Conservation (phyloP, 2,113 vertebrate genomes). For the Nannobrachium achirus region DNA sequence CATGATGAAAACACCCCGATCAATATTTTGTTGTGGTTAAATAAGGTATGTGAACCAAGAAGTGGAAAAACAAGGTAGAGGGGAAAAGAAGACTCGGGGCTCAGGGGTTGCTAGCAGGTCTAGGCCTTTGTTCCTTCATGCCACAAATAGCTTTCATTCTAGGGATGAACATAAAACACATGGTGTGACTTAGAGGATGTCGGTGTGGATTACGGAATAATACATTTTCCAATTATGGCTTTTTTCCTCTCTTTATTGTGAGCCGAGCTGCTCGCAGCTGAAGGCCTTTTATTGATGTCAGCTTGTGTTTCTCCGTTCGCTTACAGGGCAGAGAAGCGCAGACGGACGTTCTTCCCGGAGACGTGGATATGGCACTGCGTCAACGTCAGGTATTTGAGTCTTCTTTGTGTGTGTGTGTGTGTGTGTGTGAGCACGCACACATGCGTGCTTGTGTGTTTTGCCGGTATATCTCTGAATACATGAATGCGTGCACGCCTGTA, state of each 20-base stretch:
- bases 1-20: neutral
- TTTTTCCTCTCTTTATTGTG: constrained; percentile 54
- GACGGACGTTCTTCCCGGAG: constrained; percentile 92
- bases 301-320: constrained; percentile 57
- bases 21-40: constrained; percentile 16
- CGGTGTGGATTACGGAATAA: constrained; percentile 48
- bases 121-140: constrained; percentile 34
- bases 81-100: constrained; percentile 32
- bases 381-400: constrained; percentile 86
- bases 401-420: constrained; percentile 24
- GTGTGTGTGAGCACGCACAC: neutral
- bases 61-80: constrained; percentile 13
- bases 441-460: neutral
- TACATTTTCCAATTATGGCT: constrained; percentile 56
- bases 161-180: constrained; percentile 58
- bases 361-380: constrained; percentile 93
- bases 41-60: constrained; percentile 23
- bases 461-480: constrained; percentile 11
- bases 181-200: constrained; percentile 51
- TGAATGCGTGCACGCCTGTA: neutral
- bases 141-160: constrained; percentile 26
- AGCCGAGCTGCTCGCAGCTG: constrained; percentile 38
- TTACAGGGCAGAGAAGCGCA: constrained; percentile 87
- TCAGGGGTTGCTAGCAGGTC: constrained; percentile 35
- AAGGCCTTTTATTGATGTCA: constrained; percentile 62